phyloP scores from a whole-genome alignment of 2,797 vertebrate genomes.

The Cyclopterus lumpus region DNA sequence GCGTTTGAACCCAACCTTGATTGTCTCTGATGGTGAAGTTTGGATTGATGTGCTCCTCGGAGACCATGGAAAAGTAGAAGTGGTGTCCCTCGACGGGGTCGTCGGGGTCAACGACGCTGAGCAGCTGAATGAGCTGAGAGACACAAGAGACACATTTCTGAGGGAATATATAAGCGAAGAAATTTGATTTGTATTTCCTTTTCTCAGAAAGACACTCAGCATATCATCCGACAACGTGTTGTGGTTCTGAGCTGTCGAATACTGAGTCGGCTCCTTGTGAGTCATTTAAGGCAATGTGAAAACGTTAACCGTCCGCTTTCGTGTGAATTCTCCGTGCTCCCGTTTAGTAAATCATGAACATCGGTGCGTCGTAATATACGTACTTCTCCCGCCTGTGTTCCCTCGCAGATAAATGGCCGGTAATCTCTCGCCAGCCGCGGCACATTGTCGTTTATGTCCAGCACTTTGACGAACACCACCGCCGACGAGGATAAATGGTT shows the following conservation, averaged over 20 bases:
- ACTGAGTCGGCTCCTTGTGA: not conserved
- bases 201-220: slow-evolving; percentile 13
- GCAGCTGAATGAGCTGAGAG: slow-evolving; percentile 88
- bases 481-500: slow-evolving; percentile 86
- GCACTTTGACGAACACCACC: slow-evolving; percentile 89
- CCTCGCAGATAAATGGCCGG: slow-evolving; percentile 95
- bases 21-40: slow-evolving; percentile 92
- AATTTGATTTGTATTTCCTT: not conserved
- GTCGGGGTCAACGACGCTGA: slow-evolving; percentile 91
- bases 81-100: slow-evolving; percentile 85
- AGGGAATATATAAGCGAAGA: slow-evolving; percentile 4
- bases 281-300: not conserved
- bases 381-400: slow-evolving; percentile 88
- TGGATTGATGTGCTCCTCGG: slow-evolving; percentile 84
- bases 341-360: slow-evolving; percentile 44
- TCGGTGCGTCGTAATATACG: slow-evolving; percentile 65
- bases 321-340: slow-evolving; percentile 18
- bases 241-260: not conserved
- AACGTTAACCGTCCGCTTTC: slow-evolving; percentile 14
- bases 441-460: slow-evolving; percentile 93
- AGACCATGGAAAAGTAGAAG: slow-evolving; percentile 89
- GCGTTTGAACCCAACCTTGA: slow-evolving; percentile 86
- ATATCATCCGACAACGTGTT: not conserved
- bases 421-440: slow-evolving; percentile 89
- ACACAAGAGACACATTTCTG: slow-evolving; percentile 31